A percentile compares a stretch with the other conserved stretches of the same genome.
These are phyloP conservation scores for Pterophyllum scalare DNA, from an alignment of 2,113 vertebrate species.

Conservation along the genomic window DNA sequence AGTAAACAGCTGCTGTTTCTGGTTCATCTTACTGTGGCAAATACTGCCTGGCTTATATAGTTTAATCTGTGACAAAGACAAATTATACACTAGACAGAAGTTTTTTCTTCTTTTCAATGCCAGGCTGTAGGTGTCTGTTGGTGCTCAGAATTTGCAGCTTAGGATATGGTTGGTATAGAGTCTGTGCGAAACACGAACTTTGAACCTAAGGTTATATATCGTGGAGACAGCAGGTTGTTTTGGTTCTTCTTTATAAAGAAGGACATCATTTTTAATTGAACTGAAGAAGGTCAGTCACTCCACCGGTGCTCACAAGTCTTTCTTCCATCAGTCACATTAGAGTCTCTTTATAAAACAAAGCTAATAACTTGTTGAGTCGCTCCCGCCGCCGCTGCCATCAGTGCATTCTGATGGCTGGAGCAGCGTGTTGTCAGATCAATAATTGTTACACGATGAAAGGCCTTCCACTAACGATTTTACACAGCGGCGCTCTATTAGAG, in stretches of 20 bases:
- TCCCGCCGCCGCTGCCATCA: conserved; percentile 42
- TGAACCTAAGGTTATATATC: not conserved
- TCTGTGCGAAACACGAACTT: not conserved
- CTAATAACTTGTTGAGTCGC: conserved; percentile 62
- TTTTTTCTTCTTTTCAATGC: conserved; percentile 9
- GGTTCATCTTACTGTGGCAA: not conserved
- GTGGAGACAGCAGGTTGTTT: not conserved
- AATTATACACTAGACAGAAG: not conserved
- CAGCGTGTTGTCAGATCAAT: conserved; percentile 76
- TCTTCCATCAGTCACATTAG: conserved; percentile 37
- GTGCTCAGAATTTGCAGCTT: conserved; percentile 12
- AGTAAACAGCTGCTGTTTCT: not conserved
- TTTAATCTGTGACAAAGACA: not conserved
- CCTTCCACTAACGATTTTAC: conserved; percentile 67
- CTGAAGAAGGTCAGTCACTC: not conserved
- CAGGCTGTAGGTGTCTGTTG: not conserved
- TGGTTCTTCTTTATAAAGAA: not conserved
- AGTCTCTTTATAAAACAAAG: conserved; percentile 44
- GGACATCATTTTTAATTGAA: no score
- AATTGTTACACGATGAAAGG: conserved; percentile 75
- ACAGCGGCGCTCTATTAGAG: conserved; percentile 56
- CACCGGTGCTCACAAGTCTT: not conserved
- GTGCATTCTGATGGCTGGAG: conserved; percentile 46
- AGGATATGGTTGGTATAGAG: not conserved
- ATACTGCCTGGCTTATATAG: not conserved